Percentiles rank a stretch among this genome's conserved stretches.
Conservation (phyloP, 2,888 invertebrate species). For the Reticulitermes lucifugus region DNA sequence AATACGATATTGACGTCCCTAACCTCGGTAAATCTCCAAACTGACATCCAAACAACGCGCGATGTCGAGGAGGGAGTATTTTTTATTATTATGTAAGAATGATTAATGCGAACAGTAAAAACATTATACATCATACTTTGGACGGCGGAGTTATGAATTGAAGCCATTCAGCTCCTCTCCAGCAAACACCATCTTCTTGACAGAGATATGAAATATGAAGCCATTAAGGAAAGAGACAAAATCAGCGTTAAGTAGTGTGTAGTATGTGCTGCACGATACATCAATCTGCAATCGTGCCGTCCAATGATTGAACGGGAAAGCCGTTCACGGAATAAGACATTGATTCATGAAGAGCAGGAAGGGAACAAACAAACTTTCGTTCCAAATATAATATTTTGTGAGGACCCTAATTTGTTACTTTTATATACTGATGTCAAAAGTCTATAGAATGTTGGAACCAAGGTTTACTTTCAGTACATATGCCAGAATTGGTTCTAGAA, state of each 20-base stretch:
- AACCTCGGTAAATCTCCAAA: neutral
- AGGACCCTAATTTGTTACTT: neutral
- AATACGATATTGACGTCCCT: neutral
- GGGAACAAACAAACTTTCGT: neutral
- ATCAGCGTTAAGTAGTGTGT: neutral
- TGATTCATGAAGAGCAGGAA: neutral
- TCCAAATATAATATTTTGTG: neutral
- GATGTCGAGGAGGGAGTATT: neutral
- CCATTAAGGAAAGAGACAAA: conserved; percentile 2
- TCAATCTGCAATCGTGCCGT: neutral
- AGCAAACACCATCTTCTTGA: conserved; percentile 16
- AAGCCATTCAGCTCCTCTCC: neutral
- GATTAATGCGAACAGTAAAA: conserved; percentile 15
- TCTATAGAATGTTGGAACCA: too few relatives aligned
- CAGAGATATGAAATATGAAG: conserved; percentile 12
- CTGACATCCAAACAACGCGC: neutral
- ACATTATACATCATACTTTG: conserved; percentile 16
- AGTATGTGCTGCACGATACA: neutral
- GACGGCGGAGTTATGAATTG: neutral
- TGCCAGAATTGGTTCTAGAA: too few relatives aligned
- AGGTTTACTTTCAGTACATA: too few relatives aligned
- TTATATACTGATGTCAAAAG: too few relatives aligned
- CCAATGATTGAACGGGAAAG: neutral
- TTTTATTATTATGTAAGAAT: conserved; percentile 16
- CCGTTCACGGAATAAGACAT: neutral